These are phyloP conservation scores for Hofmannophila pseudospretella DNA, from an alignment of 2,888 invertebrate species.

Conservation along the genomic window DNA sequence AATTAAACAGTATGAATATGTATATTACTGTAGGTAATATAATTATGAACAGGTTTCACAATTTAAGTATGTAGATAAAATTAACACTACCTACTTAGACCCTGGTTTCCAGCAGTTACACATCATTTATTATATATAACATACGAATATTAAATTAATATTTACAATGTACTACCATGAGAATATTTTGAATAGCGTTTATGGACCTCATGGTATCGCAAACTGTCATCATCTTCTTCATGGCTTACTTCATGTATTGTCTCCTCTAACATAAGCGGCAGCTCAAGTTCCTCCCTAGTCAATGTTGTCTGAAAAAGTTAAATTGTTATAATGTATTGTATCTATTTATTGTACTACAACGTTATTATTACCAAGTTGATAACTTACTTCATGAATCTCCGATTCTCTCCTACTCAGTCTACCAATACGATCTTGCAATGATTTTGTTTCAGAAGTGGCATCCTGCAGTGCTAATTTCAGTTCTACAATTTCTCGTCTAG, in stretches of 20 bases:
- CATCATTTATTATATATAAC: too few species aligned
- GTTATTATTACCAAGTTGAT: too few species aligned
- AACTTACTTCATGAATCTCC: slow-evolving; percentile 49
- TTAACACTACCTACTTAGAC: too few species aligned
- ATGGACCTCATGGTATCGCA: slow-evolving; percentile 36
- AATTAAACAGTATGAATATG: too few species aligned
- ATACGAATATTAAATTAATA: too few species aligned
- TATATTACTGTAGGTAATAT: too few species aligned
- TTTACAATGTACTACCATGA: slow-evolving; percentile 55
- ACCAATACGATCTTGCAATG: slow-evolving; percentile 72
- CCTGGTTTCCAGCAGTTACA: too few species aligned
- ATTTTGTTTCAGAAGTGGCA: slow-evolving; percentile 79
- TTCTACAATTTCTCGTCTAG: slow-evolving; percentile 82
- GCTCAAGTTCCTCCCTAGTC: slow-evolving; percentile 45
- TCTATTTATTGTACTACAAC: too few species aligned
- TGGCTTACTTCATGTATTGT: slow-evolving; percentile 60
- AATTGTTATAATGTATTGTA: slow-evolving; percentile 3
- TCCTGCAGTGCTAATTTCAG: slow-evolving; percentile 80
- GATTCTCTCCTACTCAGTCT: slow-evolving; percentile 38
- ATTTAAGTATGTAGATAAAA: too few species aligned
- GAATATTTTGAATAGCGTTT: slow-evolving; percentile 46
- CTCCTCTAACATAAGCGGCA: slow-evolving; percentile 57
- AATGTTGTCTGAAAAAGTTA: slow-evolving; percentile 43
- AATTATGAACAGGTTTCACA: too few species aligned
- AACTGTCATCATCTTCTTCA: slow-evolving; percentile 60